These are phyloP conservation scores for Apotomis betuletana DNA, from an alignment of 2,888 invertebrate genomes.

Conservation along the genomic window DNA sequence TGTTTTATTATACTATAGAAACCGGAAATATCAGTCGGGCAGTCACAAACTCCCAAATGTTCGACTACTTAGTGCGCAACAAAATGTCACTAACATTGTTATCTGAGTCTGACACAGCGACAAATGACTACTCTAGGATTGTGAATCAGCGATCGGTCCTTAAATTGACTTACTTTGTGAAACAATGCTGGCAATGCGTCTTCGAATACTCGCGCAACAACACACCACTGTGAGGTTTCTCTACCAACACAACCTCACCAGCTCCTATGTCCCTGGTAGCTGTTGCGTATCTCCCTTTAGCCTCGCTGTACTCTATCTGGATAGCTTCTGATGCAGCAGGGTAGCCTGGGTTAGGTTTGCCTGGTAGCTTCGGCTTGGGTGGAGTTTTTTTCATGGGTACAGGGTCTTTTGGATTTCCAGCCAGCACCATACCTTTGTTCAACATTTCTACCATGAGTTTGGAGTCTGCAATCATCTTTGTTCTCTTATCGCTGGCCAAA, in stretches of 20 bases:
- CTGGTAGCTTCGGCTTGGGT: conserved; percentile 71
- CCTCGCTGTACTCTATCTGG: conserved; percentile 84
- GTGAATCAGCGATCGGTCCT: not conserved
- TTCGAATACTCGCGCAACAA: conserved; percentile 86
- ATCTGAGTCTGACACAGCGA: no score
- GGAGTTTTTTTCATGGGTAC: conserved; percentile 66
- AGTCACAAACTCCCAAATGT: no score
- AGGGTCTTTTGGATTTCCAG: conserved; percentile 69
- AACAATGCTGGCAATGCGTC: conserved; percentile 89
- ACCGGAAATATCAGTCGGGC: no score
- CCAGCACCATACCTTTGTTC: conserved; percentile 83
- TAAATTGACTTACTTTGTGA: conserved; percentile 83
- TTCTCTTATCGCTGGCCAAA: conserved; percentile 84
- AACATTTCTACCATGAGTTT: conserved; percentile 88
- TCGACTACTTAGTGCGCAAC: no score
- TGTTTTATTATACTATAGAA: no score
- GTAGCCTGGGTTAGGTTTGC: conserved; percentile 75
- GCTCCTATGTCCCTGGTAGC: conserved; percentile 87
- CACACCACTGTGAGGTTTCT: conserved; percentile 88
- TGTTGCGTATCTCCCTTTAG: conserved; percentile 88
- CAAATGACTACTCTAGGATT: no score
- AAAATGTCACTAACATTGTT: no score
- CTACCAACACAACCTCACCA: conserved; percentile 89
- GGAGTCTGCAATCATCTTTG: conserved; percentile 86
- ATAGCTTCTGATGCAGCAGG: conserved; percentile 86